phyloP scores from a whole-genome alignment of 2,888 invertebrate genomes.

The Ellobium chinense region DNA sequence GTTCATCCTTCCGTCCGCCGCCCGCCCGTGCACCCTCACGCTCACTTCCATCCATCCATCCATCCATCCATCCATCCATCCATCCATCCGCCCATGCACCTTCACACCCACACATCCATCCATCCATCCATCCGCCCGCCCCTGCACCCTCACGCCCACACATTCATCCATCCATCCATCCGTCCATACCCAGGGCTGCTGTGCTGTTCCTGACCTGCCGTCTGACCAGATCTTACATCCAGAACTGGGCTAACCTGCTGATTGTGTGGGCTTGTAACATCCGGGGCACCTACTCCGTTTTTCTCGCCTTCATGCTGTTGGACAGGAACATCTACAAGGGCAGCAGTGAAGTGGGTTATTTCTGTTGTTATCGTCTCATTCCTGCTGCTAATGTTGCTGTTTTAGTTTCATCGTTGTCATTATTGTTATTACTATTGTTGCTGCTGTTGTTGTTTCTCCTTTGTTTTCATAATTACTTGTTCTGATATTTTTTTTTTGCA shows the following conservation, averaged over 20 bases:
- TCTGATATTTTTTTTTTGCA: too few species aligned
- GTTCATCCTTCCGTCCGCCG: too few species aligned
- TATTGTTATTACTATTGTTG: too few species aligned
- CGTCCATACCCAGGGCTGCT: background rate
- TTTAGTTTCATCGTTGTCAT: too few species aligned
- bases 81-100: background rate
- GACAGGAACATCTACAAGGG: background rate
- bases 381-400: background rate
- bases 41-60: background rate
- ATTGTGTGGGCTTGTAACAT: conserved; percentile 30
- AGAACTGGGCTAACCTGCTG: background rate
- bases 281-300: conserved; percentile 3
- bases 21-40: background rate
- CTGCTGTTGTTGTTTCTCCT: too few species aligned
- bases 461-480: too few species aligned
- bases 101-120: too few species aligned
- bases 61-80: background rate
- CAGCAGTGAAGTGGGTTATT: background rate
- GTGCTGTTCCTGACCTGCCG: background rate
- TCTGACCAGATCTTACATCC: background rate
- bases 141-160: too few species aligned
- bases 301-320: conserved; percentile 2
- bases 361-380: too few species aligned
- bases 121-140: background rate
- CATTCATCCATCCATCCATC: background rate